Conservation (phyloP, 2,113 vertebrate species). For the Carassius carassius region DNA sequence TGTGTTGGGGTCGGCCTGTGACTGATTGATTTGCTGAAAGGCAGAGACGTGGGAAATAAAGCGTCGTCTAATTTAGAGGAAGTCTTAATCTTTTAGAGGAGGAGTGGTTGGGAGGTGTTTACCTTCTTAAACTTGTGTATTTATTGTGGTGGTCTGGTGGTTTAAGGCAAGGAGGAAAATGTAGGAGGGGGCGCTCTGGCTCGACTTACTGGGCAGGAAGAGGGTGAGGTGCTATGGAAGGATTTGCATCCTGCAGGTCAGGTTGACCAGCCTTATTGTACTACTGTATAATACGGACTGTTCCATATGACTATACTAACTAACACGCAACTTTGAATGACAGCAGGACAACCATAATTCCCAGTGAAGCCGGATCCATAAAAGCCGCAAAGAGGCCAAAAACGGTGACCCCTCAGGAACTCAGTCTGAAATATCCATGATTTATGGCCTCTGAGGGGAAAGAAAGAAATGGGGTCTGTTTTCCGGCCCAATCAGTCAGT, state of each 20-base stretch:
- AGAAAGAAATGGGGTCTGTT: slow-evolving; percentile 25
- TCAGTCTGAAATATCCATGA: slow-evolving; percentile 13
- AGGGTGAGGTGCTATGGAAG: slow-evolving; percentile 35
- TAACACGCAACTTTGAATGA: slow-evolving; percentile 19
- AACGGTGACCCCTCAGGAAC: slow-evolving; percentile 38
- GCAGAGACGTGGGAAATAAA: slow-evolving; percentile 41
- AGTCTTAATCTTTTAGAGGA: slow-evolving; percentile 13
- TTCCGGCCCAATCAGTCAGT: slow-evolving; percentile 42
- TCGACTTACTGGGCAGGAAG: slow-evolving; percentile 46
- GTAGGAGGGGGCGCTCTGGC: slow-evolving; percentile 32
- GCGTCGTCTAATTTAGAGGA: slow-evolving; percentile 5
- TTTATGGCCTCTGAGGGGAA: slow-evolving; percentile 46
- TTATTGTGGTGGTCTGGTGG: slow-evolving; percentile 26
- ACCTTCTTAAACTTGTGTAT: slow-evolving; percentile 11
- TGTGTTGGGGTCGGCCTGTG: slow-evolving; percentile 27
- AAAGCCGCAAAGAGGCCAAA: slow-evolving; percentile 20
- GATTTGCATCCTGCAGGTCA: slow-evolving; percentile 32
- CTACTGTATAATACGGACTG: background rate
- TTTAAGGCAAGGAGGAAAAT: background rate
- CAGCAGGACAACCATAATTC: slow-evolving; percentile 20
- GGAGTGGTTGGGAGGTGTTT: slow-evolving; percentile 20
- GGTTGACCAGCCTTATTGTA: slow-evolving; percentile 27
- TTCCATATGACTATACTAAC: background rate
- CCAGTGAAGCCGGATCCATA: slow-evolving; percentile 30
- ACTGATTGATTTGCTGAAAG: slow-evolving; percentile 42